These are phyloP conservation scores for Pristionchus japonicus DNA, from an alignment of 2,888 invertebrate species.

Conservation along the genomic window DNA sequence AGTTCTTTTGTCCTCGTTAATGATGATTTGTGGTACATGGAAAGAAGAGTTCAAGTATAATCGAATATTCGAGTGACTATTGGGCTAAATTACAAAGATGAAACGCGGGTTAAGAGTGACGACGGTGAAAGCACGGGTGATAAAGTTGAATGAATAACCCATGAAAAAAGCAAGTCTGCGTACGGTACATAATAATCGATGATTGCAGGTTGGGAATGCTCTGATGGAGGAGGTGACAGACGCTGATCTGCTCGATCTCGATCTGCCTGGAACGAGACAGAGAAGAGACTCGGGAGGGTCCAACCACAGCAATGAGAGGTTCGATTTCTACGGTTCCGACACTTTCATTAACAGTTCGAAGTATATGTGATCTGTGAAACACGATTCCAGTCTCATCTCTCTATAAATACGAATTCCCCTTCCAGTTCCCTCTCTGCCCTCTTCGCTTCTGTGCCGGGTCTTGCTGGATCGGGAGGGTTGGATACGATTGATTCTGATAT, in stretches of 20 bases:
- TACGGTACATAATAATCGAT: no score
- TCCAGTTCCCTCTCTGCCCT: slow-evolving; percentile 55
- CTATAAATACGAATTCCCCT: background rate
- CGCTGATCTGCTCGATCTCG: slow-evolving; percentile 63
- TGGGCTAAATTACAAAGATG: background rate
- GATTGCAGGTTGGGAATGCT: slow-evolving; percentile 51
- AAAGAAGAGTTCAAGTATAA: no score
- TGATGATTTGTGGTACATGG: no score
- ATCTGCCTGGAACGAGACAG: slow-evolving; percentile 52
- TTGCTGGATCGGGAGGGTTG: slow-evolving; percentile 53
- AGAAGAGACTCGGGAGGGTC: slow-evolving; percentile 61
- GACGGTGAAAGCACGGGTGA: no score
- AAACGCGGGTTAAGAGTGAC: background rate
- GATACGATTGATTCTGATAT: slow-evolving; percentile 70
- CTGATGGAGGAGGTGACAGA: slow-evolving; percentile 61
- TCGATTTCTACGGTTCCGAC: no score
- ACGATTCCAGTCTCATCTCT: background rate
- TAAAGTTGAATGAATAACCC: no score
- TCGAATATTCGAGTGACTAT: background rate
- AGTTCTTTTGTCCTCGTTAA: background rate
- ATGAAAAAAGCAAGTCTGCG: no score
- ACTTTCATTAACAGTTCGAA: no score
- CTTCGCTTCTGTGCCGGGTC: slow-evolving; percentile 60
- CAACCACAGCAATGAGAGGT: slow-evolving; percentile 67
- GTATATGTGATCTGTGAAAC: background rate